Evolutionary conservation across 1,140 invertebrate species (phyloP), one percentile per base, ranked within the genome.

Genomic region (Bombus superbus): DNA sequence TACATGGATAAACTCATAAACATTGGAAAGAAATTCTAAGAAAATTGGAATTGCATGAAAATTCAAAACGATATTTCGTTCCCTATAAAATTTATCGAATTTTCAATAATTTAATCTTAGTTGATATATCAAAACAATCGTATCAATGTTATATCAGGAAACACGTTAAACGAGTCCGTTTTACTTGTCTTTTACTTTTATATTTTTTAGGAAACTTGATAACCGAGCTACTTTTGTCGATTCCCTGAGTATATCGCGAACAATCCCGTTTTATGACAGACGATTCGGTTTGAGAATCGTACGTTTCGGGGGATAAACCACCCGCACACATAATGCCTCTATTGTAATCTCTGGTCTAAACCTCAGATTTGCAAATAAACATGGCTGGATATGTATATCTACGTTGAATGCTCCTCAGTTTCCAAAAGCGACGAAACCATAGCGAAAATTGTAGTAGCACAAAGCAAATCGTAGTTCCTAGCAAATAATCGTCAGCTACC

Each of bases 311-410:
- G 69, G 81, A 90, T 75, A 83, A 88, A 62, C 69, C 59, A 73
- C 57, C 35, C 74, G 66, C 3, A 18, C 75, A 40, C 62, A 90
- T 88, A 90, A 90, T 88, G 89, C 78, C 72, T 38, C 88, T 85
- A 89, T 90, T 90, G 88, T 90, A 77, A 75, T 81, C 86, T 80
- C 75, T 74, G 64, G 32, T 28, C 79, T 90, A 81, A 88, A 90
- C 74, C 71, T 81, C 71, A 76, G 74, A 81, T 90, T 90, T 81
- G 82, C 79, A 90, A 89, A 90, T 89, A 89, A 89, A 85, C 89
- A 42, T 35, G 74, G 28, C 62, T 79, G 66, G 28, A 59, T 44
- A 38, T 62, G 59, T 82, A 86, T 79, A 57, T n/a, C 59, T 32
- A 18, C 32, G 18, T 18, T 42, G 13, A 38, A 73, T 44, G 40